phyloP scores from a whole-genome alignment of 2,797 vertebrate genomes.

The Acropternis orthonyx region DNA sequence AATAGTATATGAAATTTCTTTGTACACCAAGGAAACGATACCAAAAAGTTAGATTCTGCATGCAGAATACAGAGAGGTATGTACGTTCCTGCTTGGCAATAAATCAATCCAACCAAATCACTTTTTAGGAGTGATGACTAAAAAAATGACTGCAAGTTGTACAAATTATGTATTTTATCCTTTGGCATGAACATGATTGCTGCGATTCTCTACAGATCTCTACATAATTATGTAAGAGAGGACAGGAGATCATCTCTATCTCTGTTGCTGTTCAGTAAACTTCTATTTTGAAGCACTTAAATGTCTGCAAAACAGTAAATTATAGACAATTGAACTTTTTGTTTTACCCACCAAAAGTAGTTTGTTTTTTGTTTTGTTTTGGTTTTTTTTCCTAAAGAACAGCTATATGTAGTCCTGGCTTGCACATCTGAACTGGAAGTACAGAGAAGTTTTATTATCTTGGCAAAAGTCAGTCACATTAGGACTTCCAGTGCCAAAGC shows the following conservation, averaged over 20 bases:
- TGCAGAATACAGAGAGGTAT: neutral
- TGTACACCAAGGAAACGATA: neutral
- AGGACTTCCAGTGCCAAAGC: neutral
- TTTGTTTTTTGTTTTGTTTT: neutral
- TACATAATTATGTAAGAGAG: neutral
- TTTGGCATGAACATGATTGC: neutral
- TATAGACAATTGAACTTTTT: neutral
- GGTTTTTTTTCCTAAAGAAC: neutral
- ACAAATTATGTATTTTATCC: neutral
- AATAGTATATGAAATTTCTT: neutral
- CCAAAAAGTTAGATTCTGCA: neutral
- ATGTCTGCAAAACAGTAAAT: constrained; percentile 1
- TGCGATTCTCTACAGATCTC: neutral
- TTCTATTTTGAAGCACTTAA: neutral
- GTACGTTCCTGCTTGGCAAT: neutral
- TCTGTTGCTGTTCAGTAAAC: neutral
- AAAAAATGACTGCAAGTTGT: neutral
- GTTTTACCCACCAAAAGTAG: neutral
- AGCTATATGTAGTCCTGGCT: neutral
- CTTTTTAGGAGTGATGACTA: neutral
- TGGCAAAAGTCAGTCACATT: neutral
- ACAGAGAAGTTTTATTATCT: neutral
- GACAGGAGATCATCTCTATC: neutral
- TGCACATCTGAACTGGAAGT: neutral
- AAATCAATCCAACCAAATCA: neutral